Evolutionary conservation across 2,888 invertebrate species (phyloP), one percentile per base, ranked within the genome.

Genomic region (Cheilosia vernalis): DNA sequence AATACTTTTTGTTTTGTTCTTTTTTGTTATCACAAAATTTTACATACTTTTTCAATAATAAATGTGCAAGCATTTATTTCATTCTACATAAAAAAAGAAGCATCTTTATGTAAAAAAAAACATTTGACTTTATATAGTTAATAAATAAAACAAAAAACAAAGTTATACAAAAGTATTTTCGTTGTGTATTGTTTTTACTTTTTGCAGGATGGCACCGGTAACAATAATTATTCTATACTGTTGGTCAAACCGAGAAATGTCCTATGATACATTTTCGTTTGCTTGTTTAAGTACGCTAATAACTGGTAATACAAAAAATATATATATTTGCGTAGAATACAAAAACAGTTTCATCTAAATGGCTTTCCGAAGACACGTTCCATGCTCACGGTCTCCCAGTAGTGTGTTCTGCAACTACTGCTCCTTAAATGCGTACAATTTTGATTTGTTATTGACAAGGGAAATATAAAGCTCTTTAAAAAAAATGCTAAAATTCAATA

Each of bases 181-280:
- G 70, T 76, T 76, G 84, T 70, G 47, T 63, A 24, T 64, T 5
- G 49, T 56, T 69, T 56, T 51, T 17, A n/a, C 37, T 37, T 37
- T 70, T 56, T 67, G 40, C 61, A 76, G 76, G 76, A 85, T 80
- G 80, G 80, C 85, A 85, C 80, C 76, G 60, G 42, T 79, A 49
- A 42, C 27, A 56, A 27, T 58, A 24, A 42, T 24, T 9, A 40
- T 40, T 53, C 56, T 15, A 10, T 33, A 37, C 0, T 37, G 37
- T 37, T 37, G 37, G 42, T 19, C 37, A 73, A 44, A 63, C 63
- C 49, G 27, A 58, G 40, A 58, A 58, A 49, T 49, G 56, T 74
- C 64, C 19, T 47, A 37, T 21, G 27, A 61, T 17, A 51, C 40
- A 37, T 37, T 13, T 37, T 56, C 33, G 17, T 33, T 42, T 24